Conservation (phyloP, 2,113 vertebrate species). For the Pipra filicauda region DNA sequence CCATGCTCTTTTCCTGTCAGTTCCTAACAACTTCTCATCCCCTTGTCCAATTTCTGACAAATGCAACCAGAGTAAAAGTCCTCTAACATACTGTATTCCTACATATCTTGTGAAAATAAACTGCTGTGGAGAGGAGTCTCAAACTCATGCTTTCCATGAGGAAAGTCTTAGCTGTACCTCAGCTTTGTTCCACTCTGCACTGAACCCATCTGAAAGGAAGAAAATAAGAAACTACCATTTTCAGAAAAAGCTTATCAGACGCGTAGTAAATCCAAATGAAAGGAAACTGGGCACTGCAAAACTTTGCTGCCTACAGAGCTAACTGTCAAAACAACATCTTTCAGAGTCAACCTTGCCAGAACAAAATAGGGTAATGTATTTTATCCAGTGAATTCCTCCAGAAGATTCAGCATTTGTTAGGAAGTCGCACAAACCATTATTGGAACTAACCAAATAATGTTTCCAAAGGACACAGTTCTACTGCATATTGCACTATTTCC, state of each 20-base stretch:
- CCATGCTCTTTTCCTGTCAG: background rate
- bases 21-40: background rate
- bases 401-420: background rate
- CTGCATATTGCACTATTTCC: background rate
- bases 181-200: background rate
- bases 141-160: background rate
- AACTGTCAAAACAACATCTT: background rate
- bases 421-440: background rate
- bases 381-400: background rate
- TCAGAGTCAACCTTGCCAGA: background rate
- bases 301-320: background rate
- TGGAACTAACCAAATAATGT: background rate
- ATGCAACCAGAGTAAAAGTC: background rate
- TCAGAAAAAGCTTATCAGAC: background rate
- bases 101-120: background rate
- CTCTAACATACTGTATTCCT: background rate
- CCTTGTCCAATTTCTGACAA: background rate
- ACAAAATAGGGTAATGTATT: background rate
- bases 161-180: background rate
- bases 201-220: background rate
- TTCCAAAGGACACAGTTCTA: background rate
- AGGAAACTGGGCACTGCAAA: background rate
- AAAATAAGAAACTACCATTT: background rate
- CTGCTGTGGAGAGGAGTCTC: background rate
- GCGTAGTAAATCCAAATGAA: background rate